phyloP scores from a whole-genome alignment of 2,888 invertebrate species.

The Helleia helle region DNA sequence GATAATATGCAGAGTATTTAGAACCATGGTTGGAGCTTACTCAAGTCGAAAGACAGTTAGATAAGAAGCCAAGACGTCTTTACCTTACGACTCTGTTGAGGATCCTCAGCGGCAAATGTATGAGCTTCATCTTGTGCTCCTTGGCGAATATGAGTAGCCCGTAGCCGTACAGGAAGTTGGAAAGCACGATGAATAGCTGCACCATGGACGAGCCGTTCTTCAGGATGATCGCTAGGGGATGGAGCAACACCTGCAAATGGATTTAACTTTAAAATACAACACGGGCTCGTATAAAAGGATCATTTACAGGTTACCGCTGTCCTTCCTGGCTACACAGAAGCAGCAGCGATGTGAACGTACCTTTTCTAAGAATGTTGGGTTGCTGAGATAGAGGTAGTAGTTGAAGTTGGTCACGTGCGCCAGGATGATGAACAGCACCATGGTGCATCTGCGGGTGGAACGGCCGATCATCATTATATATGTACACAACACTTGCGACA shows the following conservation, averaged over 20 bases:
- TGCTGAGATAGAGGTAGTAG: background rate
- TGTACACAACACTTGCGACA: too few species aligned
- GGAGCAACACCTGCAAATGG: background rate
- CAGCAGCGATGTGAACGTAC: too few species aligned
- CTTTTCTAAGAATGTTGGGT: background rate
- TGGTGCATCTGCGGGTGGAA: slow-evolving; percentile 8
- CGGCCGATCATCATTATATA: too few species aligned
- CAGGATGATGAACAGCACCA: background rate
- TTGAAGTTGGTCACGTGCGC: slow-evolving; percentile 1
- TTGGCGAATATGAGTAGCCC: slow-evolving; percentile 25
- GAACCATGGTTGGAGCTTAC: too few species aligned
- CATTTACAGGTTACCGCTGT: too few species aligned
- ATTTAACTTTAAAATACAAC: too few species aligned
- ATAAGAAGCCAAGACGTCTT: too few species aligned
- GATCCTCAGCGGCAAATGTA: slow-evolving; percentile 31
- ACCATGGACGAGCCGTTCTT: slow-evolving; percentile 39
- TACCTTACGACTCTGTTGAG: slow-evolving; percentile 39
- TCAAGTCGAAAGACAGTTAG: too few species aligned
- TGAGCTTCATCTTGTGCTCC: slow-evolving; percentile 23
- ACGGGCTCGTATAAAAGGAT: too few species aligned
- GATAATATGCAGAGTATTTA: too few species aligned
- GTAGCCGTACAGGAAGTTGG: slow-evolving; percentile 40
- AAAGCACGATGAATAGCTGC: slow-evolving; percentile 37
- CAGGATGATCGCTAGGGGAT: background rate
- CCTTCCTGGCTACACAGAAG: too few species aligned